phyloP scores from a whole-genome alignment of 2,888 invertebrate species.

The Zaprionus obscuricornis region DNA sequence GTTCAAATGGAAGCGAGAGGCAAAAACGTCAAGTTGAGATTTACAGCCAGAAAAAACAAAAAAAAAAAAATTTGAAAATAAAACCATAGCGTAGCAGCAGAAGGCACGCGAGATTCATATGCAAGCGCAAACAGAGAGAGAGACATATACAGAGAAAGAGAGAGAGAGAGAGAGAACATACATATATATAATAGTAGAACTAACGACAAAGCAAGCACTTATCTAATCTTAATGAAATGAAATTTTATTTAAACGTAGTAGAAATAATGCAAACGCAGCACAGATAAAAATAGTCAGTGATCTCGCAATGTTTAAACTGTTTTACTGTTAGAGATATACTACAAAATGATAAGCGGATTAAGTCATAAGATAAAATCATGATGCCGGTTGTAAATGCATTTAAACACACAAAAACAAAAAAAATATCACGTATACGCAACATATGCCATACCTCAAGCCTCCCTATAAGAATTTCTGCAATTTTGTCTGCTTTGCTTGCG shows the following conservation, averaged over 20 bases:
- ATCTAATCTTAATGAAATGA: conserved; percentile 57
- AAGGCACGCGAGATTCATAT: too few species aligned
- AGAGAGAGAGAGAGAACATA: too few species aligned
- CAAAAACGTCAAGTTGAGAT: conserved; percentile 13
- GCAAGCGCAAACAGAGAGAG: too few species aligned
- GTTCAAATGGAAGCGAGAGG: conserved; percentile 22
- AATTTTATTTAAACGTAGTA: conserved; percentile 25
- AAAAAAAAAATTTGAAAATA: too few species aligned
- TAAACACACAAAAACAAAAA: too few species aligned
- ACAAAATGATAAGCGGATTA: conserved; percentile 1
- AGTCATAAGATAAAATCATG: conserved; percentile 23
- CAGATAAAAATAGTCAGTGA: conserved; percentile 47
- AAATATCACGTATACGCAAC: conserved; percentile 57
- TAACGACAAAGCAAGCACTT: too few species aligned
- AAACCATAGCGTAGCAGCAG: too few species aligned
- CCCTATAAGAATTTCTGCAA: conserved; percentile 23
- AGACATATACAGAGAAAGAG: too few species aligned
- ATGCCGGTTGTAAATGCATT: conserved; percentile 9
- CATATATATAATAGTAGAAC: conserved; percentile 19
- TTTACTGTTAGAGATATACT: conserved; percentile 7
- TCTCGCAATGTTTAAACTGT: conserved; percentile 15
- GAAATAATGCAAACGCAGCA: conserved; percentile 29
- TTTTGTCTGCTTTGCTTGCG: conserved; percentile 6
- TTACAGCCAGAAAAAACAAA: conserved; percentile 1
- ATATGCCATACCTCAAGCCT: background rate